Percentiles rank a stretch among this genome's conserved stretches.
phyloP scores from a whole-genome alignment of 2,888 invertebrate species.

The Conops quadrifasciatus region DNA sequence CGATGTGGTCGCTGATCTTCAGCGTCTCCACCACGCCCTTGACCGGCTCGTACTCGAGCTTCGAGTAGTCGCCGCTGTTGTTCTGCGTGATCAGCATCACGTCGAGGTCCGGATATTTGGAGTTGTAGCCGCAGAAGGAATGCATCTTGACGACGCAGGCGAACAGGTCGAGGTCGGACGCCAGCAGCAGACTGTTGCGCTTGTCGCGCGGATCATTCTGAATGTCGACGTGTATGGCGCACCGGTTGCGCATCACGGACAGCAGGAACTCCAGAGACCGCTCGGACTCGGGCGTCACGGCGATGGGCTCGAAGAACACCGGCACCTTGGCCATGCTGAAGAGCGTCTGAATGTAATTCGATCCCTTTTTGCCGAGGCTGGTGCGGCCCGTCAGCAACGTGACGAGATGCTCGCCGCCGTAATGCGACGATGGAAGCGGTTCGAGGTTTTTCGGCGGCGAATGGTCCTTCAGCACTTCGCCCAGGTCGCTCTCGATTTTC shows the following conservation, averaged over 20 bases:
- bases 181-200: slow-evolving; percentile 46
- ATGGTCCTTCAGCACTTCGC: slow-evolving; percentile 45
- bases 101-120: slow-evolving; percentile 47
- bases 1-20: slow-evolving; percentile 44
- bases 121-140: slow-evolving; percentile 52
- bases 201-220: slow-evolving; percentile 47
- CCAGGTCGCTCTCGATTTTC: slow-evolving; percentile 46
- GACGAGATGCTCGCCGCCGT: slow-evolving; percentile 52
- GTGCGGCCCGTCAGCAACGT: slow-evolving; percentile 50
- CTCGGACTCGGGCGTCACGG: slow-evolving; percentile 35
- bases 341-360: slow-evolving; percentile 48
- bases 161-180: slow-evolving; percentile 50
- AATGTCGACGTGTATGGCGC: slow-evolving; percentile 52
- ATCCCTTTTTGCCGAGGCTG: slow-evolving; percentile 50
- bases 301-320: slow-evolving; percentile 50
- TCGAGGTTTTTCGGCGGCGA: slow-evolving; percentile 30
- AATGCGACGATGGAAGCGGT: slow-evolving; percentile 48
- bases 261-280: slow-evolving; percentile 45
- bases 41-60: slow-evolving; percentile 57
- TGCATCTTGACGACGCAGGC: slow-evolving; percentile 49
- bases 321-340: slow-evolving; percentile 52
- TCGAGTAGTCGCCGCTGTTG: slow-evolving; percentile 53
- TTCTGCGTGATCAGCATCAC: slow-evolving; percentile 54
- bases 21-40: slow-evolving; percentile 57
- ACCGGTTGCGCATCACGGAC: slow-evolving; percentile 53